These are phyloP conservation scores for Podarcis muralis DNA, from an alignment of 2,113 vertebrate species.

Conservation along the genomic window DNA sequence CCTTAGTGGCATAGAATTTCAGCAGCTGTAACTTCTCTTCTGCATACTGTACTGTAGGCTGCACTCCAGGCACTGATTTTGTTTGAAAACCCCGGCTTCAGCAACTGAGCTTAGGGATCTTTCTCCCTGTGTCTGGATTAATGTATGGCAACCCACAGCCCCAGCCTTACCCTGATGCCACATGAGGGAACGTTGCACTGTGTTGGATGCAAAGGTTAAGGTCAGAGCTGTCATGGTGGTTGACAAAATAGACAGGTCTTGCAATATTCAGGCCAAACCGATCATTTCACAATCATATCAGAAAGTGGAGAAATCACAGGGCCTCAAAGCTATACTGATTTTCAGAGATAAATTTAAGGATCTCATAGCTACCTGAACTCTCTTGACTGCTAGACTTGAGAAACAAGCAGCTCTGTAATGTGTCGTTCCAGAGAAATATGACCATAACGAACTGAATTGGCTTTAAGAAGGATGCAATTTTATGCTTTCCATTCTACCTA, in stretches of 20 bases:
- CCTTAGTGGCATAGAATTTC: neutral
- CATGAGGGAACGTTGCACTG: no score
- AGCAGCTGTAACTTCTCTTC: neutral
- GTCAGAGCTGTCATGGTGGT: neutral
- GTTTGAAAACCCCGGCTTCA: neutral
- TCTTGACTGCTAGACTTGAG: neutral
- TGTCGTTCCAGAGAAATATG: neutral
- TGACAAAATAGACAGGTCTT: neutral
- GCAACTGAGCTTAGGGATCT: neutral
- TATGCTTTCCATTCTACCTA: constrained; percentile 25
- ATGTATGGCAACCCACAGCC: neutral
- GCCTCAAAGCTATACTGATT: neutral
- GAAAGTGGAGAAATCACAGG: neutral
- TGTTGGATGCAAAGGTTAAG: neutral
- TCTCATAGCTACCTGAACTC: neutral
- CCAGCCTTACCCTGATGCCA: neutral
- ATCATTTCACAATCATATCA: neutral
- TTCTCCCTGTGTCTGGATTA: neutral
- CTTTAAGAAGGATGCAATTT: constrained; percentile 32
- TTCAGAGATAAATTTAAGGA: neutral
- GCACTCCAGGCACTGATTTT: neutral
- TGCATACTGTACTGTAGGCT: neutral
- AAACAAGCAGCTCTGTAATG: constrained; percentile 2
- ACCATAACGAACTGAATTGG: neutral
- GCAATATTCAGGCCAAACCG: no score